Evolutionary conservation across 2,113 vertebrate species (phyloP), one percentile per base, ranked within the genome.

Genomic region (Antigone vipio): DNA sequence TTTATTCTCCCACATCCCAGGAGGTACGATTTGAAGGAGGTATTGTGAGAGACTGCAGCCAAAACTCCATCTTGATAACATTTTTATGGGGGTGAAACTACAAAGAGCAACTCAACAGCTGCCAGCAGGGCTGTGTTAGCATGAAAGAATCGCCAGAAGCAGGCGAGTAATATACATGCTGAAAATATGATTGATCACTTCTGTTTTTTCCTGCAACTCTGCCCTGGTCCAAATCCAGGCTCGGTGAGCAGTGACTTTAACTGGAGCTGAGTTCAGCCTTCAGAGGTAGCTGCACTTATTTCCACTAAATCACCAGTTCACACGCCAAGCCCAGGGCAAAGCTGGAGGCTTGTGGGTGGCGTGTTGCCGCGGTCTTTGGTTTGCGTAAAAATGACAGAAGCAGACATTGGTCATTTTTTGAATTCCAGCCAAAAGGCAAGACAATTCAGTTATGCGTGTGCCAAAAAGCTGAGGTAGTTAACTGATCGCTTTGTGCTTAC

Each of bases 1-100:
- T 96, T 83, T 55, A 34, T 88, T 92, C 75, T 93, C 71, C 81
- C 59, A 77, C 45, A 55, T 89, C 62, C 62, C 89, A 74, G 88
- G 64, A 96, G 55, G 78, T 53, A 73, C 0, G 1, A 85, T 79
- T 15, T 74, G 95, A 94, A 92, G 91, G 88, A 89, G 85, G 80
- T 60, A 87, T 60, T 91, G 86, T 78, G 58, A 89, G 88, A 91
- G 27, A 26, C 85, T 44, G 68, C 83, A 93, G 86, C 92, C 92
- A 96, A 84, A 92, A 71, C 71, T 90, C 71, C 67, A 82, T 83
- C 95, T 91, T 91, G 96, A 96, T 92, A 95, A 87, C 44, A 19
- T 92, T 94, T 96, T 96, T 88, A 93, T 88, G 76, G 79, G 49
- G 69, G 62, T 89, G 80, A 94, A 93, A 93, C 86, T 91, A 81